These are phyloP conservation scores for Xestia sexstrigata DNA, from an alignment of 2,888 invertebrate species.

Conservation along the genomic window DNA sequence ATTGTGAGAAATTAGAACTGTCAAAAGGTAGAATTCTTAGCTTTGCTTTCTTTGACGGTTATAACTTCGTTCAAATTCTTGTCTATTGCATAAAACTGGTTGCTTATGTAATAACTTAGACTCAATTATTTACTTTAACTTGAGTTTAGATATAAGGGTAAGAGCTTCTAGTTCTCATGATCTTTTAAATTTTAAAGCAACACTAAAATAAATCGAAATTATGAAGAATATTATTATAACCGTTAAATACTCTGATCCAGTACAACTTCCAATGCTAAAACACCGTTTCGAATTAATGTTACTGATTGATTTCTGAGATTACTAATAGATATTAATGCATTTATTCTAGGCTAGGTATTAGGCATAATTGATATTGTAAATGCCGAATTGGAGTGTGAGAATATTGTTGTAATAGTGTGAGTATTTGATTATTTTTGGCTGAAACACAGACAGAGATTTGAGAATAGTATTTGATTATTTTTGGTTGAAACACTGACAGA, in stretches of 20 bases:
- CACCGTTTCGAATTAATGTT: constrained; percentile 38
- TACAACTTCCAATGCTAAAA: constrained; percentile 13
- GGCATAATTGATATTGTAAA: constrained; percentile 12
- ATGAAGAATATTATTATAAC: constrained; percentile 21
- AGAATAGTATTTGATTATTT: not conserved
- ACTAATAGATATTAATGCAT: constrained; percentile 26
- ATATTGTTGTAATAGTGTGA: too few relatives aligned
- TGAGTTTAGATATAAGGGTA: too few relatives aligned
- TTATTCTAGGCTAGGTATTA: constrained; percentile 11
- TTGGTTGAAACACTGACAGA: constrained; percentile 2
- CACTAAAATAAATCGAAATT: constrained; percentile 23
- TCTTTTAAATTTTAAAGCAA: constrained; percentile 8
- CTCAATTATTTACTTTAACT: too few relatives aligned
- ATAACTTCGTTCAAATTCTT: too few relatives aligned
- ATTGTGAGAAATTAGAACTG: too few relatives aligned
- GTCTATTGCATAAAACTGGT: too few relatives aligned
- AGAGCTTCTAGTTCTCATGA: constrained; percentile 1
- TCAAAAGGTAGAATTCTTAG: too few relatives aligned
- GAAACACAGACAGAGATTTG: not conserved
- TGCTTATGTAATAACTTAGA: too few relatives aligned
- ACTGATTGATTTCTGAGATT: constrained; percentile 28
- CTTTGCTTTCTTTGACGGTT: too few relatives aligned
- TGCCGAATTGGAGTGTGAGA: constrained; percentile 7
- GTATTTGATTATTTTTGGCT: not conserved
- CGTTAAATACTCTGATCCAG: constrained; percentile 11